phyloP scores from a whole-genome alignment of 2,888 invertebrate species.

The Drosophila quinaria region DNA sequence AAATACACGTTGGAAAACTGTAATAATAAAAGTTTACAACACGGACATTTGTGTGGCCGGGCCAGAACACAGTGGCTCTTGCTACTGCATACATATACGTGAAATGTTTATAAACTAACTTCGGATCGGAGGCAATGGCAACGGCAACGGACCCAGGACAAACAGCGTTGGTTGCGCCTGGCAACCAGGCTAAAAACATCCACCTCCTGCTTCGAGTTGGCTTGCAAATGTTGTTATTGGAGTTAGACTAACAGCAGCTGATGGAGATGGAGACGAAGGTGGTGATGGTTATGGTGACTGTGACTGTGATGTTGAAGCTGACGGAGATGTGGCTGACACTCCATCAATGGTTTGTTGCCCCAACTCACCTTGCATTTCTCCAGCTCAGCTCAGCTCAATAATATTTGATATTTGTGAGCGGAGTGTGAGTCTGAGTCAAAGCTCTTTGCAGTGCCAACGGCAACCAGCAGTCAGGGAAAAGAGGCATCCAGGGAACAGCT shows the following conservation, averaged over 20 bases:
- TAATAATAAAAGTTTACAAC: conserved; percentile 77
- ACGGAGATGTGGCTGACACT: conserved; percentile 44
- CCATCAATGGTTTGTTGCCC: conserved; percentile 55
- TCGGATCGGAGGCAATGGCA: conserved; percentile 62
- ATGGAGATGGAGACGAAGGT: conserved; percentile 11
- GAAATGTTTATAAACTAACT: conserved; percentile 80
- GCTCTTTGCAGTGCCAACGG: conserved; percentile 27
- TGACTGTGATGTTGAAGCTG: conserved; percentile 6
- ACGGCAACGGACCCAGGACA: conserved; percentile 34
- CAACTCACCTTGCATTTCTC: conserved; percentile 13
- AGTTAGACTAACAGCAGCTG: conserved; percentile 59
- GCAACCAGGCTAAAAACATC: conserved; percentile 51
- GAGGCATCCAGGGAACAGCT: conserved; percentile 4
- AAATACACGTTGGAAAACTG: conserved; percentile 50
- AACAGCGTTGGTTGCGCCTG: conserved; percentile 53
- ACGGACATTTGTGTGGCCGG: conserved; percentile 60
- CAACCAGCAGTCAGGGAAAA: conserved; percentile 21
- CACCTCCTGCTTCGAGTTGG: conserved; percentile 21
- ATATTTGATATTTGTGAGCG: conserved; percentile 69
- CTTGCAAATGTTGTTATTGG: conserved; percentile 64
- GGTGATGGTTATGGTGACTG: neutral
- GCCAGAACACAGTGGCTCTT: conserved; percentile 34
- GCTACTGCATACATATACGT: conserved; percentile 57
- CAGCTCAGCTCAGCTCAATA: conserved; percentile 56
- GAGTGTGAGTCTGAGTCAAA: neutral